Base-by-base conservation (phyloP, 2,888 invertebrate genomes). In the Chromoteleia sp. region DNA sequence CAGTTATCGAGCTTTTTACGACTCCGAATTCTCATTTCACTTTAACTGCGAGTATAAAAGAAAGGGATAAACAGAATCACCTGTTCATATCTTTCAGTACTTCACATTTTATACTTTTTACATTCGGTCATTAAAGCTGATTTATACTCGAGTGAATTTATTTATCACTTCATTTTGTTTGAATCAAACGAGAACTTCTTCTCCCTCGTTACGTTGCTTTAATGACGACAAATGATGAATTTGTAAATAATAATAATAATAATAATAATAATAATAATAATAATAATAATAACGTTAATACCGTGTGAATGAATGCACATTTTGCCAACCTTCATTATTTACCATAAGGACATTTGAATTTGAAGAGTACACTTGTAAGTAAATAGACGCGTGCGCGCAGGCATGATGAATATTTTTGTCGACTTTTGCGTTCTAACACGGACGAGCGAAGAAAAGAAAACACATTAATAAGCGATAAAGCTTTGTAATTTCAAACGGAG, bases 1-100 rank as follows among this genome's bases (percentile, higher is more conserved):
- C 48, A 36, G 52, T 68, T 68, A 70, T 77, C 68, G 56, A 77
- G 56, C 68, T 61, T 45, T 76, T 68, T 76, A 76, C 43, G 68
- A 54, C 61, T 50, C 25, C 59, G 67, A 52, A 75, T 68, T 61
- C 54, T 68, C 61, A 30, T 68, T 76, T 61, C 52, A 19, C 59
- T 68, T 67, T 50, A 68, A 67, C 67, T 59, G 54, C 52, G 12
- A 39, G 25, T 36, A 58, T 58, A 43, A 68, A 73, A 59, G 50
- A 43, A 45, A 45, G 36, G 29, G 14, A 48, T 45, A 12, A 56
- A 56, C 33, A 30, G 45, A 48, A 29, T 45, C 54, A 54, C 50
- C 21, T 15, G 43, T 63, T 59, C 52, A 36, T 52, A 43, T 50
- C 39, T 59, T 65, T 41, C 45, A 14, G 36, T 29, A 59, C 41